phyloP scores from a whole-genome alignment of 1,140 invertebrate genomes.

The Parasteatoda tepidariorum region DNA sequence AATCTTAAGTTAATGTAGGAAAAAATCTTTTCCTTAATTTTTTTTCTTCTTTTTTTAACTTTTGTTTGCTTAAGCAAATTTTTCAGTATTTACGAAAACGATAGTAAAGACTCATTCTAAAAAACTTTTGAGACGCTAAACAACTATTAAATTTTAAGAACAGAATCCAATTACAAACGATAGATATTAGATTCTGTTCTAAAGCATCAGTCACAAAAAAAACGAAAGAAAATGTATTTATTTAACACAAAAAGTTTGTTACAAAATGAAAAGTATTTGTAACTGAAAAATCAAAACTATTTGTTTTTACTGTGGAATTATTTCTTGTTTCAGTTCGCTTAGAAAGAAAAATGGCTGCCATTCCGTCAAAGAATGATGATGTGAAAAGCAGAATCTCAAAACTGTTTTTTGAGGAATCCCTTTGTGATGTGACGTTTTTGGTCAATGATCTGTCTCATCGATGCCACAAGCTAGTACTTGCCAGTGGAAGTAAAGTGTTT shows the following conservation, averaged over 20 bases:
- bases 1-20: no score
- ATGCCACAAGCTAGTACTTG: slow-evolving; percentile 28
- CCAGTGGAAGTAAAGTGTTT: slow-evolving; percentile 24
- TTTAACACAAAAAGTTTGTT: neutral
- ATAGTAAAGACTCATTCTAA: no score
- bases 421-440: slow-evolving; percentile 31
- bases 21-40: no score
- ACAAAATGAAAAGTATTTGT: neutral
- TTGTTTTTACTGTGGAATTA: neutral
- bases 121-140: no score
- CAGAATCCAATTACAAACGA: no score
- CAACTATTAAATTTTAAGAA: no score
- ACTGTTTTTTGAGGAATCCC: neutral
- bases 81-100: no score
- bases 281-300: neutral
- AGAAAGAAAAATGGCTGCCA: neutral
- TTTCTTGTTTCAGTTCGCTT: neutral
- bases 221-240: neutral
- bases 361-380: neutral
- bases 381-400: neutral
- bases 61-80: no score
- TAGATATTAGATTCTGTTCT: no score
- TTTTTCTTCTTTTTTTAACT: no score
- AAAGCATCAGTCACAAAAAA: neutral
- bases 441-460: slow-evolving; percentile 19